Base-by-base conservation (phyloP, 2,888 invertebrate genomes). In the Agrotis puta region DNA sequence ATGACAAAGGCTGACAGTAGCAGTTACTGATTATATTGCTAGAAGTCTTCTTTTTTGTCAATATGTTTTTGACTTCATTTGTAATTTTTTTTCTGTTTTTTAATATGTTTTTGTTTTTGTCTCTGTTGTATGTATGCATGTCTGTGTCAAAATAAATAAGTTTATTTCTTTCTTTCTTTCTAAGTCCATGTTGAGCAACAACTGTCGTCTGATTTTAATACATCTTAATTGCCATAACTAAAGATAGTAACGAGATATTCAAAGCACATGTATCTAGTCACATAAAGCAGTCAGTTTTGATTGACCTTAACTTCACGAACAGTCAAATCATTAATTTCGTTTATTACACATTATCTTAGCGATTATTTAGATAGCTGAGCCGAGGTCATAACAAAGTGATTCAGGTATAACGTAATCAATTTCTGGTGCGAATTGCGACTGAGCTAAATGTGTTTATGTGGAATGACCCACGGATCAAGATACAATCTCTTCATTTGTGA, bases 301-400 rank as follows among this genome's bases (percentile, higher is more conserved):
- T 47, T 59, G 43, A 45, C 24, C 22, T 7, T 27, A 47, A 47
- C 18, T 51, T 51, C 11, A 6, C 2, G 2, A 7, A 39, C 18
- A 16, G 20, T 62, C 61, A 57, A 51, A 61, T 43, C 39, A 45
- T 51, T 51, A 11, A 51, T 43, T 47, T 69, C 2, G 57, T 58
- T 59, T 69, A 64, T 51, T 53, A 16, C 39, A 63, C 2, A 24
- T 20, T 59, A 69, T 64, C 20, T 33, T 53, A 11, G 39, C 16
- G 54, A 76, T 65, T 65, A 76, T 62, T 62, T 61, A 33, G 53
- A 53, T 24, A 24, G 50, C 22, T 13, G 11, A 24, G 18, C 53
- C 39, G 63, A 48, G 79, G 58, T 77, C 63, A 73, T 64, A 74
- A 47, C 22, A 50, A 5, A 54, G 33, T 50, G 13, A 56, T 47